These are phyloP conservation scores for Pristionchus arcanus DNA, from an alignment of 2,888 invertebrate genomes.

Conservation along the genomic window DNA sequence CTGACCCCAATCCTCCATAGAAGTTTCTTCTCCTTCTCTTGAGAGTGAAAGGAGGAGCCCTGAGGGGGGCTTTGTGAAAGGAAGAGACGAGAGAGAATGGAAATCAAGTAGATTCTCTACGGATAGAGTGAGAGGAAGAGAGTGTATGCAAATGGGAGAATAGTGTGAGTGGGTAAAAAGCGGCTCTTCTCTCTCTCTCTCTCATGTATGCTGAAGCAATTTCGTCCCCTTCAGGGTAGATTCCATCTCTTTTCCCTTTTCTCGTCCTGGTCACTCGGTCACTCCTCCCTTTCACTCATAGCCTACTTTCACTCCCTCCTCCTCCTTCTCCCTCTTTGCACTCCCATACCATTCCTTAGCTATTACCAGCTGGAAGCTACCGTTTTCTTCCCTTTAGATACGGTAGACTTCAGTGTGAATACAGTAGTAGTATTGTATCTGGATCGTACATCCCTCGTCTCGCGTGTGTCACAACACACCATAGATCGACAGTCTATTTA, in stretches of 20 bases:
- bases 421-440: not conserved
- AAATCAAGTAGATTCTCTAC: not conserved
- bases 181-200: constrained; percentile 37
- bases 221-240: constrained; percentile 14
- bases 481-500: constrained; percentile 18
- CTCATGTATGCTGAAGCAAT: constrained; percentile 37
- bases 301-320: not conserved
- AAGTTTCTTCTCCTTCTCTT: constrained; percentile 24
- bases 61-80: constrained; percentile 43
- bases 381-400: not conserved
- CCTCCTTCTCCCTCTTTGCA: not conserved
- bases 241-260: constrained; percentile 17
- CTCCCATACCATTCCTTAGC: constrained; percentile 27
- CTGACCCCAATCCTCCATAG: constrained; percentile 25
- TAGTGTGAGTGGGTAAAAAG: constrained; percentile 35
- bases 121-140: constrained; percentile 7
- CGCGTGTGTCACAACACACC: not conserved
- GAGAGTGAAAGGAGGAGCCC: constrained; percentile 48
- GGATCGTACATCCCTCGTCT: not conserved
- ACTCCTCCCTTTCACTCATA: constrained; percentile 25
- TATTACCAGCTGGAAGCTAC: not conserved
- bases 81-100: not conserved
- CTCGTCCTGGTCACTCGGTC: constrained; percentile 37
- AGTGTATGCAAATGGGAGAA: constrained; percentile 19
- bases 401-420: not conserved